Evolutionary conservation across 2,797 vertebrate genomes (phyloP).

Genomic region (Poecilia wingei): DNA sequence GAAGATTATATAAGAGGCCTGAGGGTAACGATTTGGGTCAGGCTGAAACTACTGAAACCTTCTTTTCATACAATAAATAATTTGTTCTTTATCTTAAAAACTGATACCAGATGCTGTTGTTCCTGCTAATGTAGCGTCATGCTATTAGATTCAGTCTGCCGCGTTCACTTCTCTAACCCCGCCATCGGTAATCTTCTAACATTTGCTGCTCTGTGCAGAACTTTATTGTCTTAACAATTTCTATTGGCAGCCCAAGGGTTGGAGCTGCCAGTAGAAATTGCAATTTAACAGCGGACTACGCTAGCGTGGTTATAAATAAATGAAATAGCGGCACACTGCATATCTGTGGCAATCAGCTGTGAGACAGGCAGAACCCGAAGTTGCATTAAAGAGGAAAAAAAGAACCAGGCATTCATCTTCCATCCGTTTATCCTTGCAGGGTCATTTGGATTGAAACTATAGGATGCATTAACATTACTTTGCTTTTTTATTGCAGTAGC

Average conservation of each 20-base stretch:
- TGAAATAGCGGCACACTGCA: conserved; percentile 17
- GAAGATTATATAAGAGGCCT: not conserved
- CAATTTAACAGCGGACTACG: conserved; percentile 5
- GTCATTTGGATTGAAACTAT: not conserved
- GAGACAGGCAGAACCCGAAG: conserved; percentile 10
- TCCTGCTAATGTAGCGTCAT: not conserved
- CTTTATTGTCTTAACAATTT: conserved; percentile 1
- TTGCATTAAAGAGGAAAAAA: conserved; percentile 1
- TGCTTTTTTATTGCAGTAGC: not conserved
- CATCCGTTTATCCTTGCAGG: not conserved
- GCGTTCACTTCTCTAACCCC: not conserved
- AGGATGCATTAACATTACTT: not conserved
- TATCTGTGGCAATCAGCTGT: conserved; percentile 24
- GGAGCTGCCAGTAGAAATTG: not conserved
- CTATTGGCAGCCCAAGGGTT: not conserved
- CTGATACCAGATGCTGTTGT: not conserved
- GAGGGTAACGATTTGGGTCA: not conserved
- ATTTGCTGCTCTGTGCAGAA: not conserved
- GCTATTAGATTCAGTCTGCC: not conserved
- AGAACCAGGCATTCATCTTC: not conserved
- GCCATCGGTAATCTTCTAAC: not conserved
- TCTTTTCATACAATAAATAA: not conserved
- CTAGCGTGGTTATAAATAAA: conserved; percentile 24
- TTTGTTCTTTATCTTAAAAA: not conserved
- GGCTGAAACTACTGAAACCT: not conserved